Evolutionary conservation across 2,113 vertebrate genomes (phyloP).

Genomic region (Platichthys flesus): DNA sequence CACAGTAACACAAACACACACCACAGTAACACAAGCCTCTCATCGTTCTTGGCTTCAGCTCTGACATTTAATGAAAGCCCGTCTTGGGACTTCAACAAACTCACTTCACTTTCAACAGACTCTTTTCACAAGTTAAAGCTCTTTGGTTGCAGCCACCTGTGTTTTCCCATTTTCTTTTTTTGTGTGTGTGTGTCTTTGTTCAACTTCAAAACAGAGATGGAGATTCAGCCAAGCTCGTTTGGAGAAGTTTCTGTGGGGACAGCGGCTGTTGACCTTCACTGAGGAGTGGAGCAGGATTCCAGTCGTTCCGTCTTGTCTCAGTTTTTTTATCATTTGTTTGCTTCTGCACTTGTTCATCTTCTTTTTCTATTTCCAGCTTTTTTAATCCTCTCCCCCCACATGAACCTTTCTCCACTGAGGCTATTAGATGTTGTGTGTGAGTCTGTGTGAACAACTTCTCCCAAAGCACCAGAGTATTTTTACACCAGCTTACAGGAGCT

Average conservation of each 20-base stretch:
- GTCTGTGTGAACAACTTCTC: too few relatives aligned
- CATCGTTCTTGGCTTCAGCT: not conserved
- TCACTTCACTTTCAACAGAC: conserved; percentile 16
- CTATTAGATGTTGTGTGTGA: too few relatives aligned
- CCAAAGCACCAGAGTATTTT: too few relatives aligned
- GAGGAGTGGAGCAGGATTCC: conserved; percentile 38
- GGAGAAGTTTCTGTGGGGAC: conserved; percentile 20
- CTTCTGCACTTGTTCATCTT: conserved; percentile 33
- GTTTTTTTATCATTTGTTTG: conserved; percentile 16
- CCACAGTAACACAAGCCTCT: not conserved
- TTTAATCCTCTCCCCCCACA: not conserved
- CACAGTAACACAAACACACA: not conserved
- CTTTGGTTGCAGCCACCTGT: conserved; percentile 44
- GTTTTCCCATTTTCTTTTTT: not conserved
- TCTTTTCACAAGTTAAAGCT: conserved; percentile 28
- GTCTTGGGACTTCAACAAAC: conserved; percentile 37
- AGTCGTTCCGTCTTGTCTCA: conserved; percentile 23
- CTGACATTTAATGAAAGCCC: conserved; percentile 52
- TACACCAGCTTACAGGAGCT: not conserved
- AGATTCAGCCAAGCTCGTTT: conserved; percentile 9
- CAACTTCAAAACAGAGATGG: conserved; percentile 22
- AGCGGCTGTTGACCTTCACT: conserved; percentile 57
- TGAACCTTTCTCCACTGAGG: too few relatives aligned
- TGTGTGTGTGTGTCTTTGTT: not conserved
- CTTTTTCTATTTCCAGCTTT: conserved; percentile 12